Evolutionary conservation across 2,113 vertebrate genomes (phyloP).

Genomic region (Entomyzon cyanotis): DNA sequence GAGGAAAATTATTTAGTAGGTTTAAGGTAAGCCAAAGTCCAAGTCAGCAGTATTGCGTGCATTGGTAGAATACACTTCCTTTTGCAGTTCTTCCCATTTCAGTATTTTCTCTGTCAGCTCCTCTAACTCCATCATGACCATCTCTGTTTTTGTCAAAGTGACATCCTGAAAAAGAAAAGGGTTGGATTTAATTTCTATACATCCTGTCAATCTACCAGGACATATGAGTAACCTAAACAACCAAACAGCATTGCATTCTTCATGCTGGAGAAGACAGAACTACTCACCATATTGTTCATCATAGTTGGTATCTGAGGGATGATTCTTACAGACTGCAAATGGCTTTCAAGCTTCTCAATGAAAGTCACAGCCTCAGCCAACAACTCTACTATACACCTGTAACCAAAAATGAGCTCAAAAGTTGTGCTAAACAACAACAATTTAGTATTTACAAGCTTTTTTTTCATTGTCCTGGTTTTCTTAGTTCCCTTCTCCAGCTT

Average conservation of each 20-base stretch:
- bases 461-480: not conserved
- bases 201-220: not conserved
- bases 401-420: not conserved
- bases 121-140: constrained; percentile 77
- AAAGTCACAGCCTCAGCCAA: constrained; percentile 81
- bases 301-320: constrained; percentile 61
- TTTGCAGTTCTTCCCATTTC: constrained; percentile 75
- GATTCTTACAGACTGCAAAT: constrained; percentile 74
- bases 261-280: not conserved
- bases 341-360: constrained; percentile 82
- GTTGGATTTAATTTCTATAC: not conserved
- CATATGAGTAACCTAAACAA: not conserved
- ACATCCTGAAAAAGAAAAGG: constrained; percentile 73
- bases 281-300: constrained; percentile 83
- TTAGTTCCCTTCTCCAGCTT: not conserved
- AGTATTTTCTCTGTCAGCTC: constrained; percentile 79
- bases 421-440: not conserved
- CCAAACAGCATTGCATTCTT: not conserved
- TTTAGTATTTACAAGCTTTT: not conserved
- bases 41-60: constrained; percentile 34
- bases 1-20: not conserved
- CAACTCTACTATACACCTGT: constrained; percentile 80
- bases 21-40: constrained; percentile 33
- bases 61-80: constrained; percentile 31
- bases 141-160: constrained; percentile 73